A percentile compares a stretch with the other conserved stretches of the same genome.
phyloP scores from a whole-genome alignment of 2,113 vertebrate species.

The Lampris megalopsis region DNA sequence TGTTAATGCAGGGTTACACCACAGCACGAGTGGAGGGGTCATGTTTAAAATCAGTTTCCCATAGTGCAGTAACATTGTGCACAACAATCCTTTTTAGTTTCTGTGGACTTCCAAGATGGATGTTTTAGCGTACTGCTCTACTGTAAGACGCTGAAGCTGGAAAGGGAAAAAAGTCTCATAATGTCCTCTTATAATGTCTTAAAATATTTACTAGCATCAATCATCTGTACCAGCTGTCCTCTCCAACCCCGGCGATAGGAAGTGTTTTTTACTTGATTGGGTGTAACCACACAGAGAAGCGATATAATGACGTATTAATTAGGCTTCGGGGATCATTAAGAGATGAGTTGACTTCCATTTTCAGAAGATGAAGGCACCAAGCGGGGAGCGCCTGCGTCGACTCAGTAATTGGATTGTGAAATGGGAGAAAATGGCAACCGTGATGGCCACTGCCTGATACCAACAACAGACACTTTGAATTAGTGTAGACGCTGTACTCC shows the following conservation, averaged over 20 bases:
- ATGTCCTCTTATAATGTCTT: constrained; percentile 2
- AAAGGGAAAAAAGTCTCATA: constrained; percentile 31
- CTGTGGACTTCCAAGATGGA: constrained; percentile 3
- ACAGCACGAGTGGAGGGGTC: no score
- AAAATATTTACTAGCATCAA: constrained; percentile 23
- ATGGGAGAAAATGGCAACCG: constrained; percentile 31
- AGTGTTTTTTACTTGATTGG: background rate
- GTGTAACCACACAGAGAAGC: constrained; percentile 1
- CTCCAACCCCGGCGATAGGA: background rate
- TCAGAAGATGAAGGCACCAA: background rate
- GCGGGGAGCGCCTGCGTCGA: background rate
- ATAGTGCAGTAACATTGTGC: background rate
- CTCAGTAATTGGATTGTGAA: constrained; percentile 36
- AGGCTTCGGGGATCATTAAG: constrained; percentile 16
- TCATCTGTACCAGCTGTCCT: constrained; percentile 16
- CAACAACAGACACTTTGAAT: background rate
- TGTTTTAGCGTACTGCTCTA: constrained; percentile 49
- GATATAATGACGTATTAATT: constrained; percentile 41
- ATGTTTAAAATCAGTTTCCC: no score
- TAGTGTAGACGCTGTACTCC: no score
- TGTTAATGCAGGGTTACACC: no score
- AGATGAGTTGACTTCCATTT: constrained; percentile 2
- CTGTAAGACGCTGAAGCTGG: background rate
- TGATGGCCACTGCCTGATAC: constrained; percentile 27
- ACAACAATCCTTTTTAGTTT: constrained; percentile 10